Conservation (phyloP, 2,888 invertebrate species). For the Himalopsyche tibetana region DNA sequence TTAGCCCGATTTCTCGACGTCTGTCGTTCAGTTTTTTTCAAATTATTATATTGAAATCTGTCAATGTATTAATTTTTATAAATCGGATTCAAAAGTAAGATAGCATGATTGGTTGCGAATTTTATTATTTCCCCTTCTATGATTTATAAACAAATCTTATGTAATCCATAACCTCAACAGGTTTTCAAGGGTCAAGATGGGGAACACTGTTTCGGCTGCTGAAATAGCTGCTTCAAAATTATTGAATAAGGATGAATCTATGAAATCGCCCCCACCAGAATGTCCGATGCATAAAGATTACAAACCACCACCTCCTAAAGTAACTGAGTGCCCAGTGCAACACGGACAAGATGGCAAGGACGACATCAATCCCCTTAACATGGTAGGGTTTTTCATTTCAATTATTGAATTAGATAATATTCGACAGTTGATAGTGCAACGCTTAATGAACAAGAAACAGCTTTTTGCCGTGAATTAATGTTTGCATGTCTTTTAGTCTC, state of each 20-base stretch:
- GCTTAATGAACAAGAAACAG: too few relatives aligned
- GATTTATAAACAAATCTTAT: conserved; percentile 45
- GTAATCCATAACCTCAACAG: conserved; percentile 56
- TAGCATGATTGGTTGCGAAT: background rate
- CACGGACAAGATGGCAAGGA: conserved; percentile 76
- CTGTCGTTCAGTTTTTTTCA: background rate
- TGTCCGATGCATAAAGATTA: conserved; percentile 89
- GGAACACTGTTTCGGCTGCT: conserved; percentile 78
- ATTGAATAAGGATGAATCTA: conserved; percentile 69
- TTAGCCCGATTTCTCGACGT: background rate
- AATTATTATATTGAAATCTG: background rate
- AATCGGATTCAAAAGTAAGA: conserved; percentile 7
- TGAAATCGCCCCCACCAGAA: conserved; percentile 81
- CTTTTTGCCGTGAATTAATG: too few relatives aligned
- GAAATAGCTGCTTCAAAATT: conserved; percentile 67
- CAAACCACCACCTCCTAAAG: conserved; percentile 56
- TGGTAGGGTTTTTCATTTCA: conserved; percentile 75
- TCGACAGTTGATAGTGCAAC: too few relatives aligned
- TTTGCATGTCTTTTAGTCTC: too few relatives aligned
- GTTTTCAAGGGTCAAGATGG: conserved; percentile 72
- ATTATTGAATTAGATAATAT: too few relatives aligned
- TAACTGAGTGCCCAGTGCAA: conserved; percentile 85
- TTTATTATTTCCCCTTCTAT: background rate
- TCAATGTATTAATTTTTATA: background rate
- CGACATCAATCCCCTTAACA: conserved; percentile 90